Evolutionary conservation across 2,888 invertebrate species (phyloP).

Genomic region (Melinopterus prodromus): DNA sequence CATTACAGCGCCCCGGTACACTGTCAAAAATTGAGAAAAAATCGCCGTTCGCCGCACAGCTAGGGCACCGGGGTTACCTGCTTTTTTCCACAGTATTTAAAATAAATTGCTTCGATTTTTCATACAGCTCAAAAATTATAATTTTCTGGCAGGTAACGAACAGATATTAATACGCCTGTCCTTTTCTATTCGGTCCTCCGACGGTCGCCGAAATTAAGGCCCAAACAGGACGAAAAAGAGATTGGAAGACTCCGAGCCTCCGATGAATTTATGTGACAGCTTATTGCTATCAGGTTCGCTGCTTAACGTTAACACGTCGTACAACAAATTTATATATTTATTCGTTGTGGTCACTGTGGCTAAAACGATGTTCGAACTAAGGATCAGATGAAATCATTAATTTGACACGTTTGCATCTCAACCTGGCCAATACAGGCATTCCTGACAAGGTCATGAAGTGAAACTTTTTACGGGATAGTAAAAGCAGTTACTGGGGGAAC

Average conservation of each 20-base stretch:
- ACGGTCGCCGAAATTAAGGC: not conserved
- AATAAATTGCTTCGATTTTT: slow-evolving; percentile 43
- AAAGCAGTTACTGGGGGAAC: too few species aligned
- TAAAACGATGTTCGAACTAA: not conserved
- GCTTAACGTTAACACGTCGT: not conserved
- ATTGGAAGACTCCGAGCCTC: slow-evolving; percentile 28
- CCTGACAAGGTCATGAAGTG: too few species aligned
- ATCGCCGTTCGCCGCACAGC: too few species aligned
- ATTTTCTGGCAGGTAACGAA: slow-evolving; percentile 37
- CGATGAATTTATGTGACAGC: slow-evolving; percentile 41
- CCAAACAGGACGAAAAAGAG: slow-evolving; percentile 32
- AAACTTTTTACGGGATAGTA: too few species aligned
- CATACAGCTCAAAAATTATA: slow-evolving; percentile 39
- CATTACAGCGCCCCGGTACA: slow-evolving; percentile 29
- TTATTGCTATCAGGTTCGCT: slow-evolving; percentile 19
- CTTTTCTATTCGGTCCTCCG: slow-evolving; percentile 29
- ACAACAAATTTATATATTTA: not conserved
- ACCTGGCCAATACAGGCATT: too few species aligned
- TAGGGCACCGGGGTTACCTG: not conserved
- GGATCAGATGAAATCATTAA: too few species aligned
- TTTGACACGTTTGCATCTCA: too few species aligned
- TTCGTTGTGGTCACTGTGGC: not conserved
- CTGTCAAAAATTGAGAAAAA: slow-evolving; percentile 24
- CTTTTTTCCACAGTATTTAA: slow-evolving; percentile 39
- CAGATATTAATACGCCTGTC: slow-evolving; percentile 34